Percentiles rank a stretch among this genome's conserved stretches.
phyloP scores from a whole-genome alignment of 2,113 vertebrate species.

The Corapipo altera region DNA sequence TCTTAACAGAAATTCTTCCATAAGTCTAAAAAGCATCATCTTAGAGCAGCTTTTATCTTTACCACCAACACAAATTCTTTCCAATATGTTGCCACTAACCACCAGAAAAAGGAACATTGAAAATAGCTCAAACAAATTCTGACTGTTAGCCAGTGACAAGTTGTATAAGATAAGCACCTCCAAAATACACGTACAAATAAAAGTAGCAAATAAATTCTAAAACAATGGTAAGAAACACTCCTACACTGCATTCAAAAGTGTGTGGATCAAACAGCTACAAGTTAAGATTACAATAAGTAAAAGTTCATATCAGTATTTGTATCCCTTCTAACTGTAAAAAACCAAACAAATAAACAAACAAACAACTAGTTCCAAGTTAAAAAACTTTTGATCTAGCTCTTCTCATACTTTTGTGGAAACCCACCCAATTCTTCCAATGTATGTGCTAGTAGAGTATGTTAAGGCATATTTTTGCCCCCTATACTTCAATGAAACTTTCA shows the following conservation, averaged over 20 bases:
- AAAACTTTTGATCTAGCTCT: background rate
- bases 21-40: background rate
- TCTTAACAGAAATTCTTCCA: background rate
- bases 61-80: background rate
- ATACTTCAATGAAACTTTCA: background rate
- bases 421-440: background rate
- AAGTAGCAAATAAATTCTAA: background rate
- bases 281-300: background rate
- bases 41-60: background rate
- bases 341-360: background rate
- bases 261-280: background rate
- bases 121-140: background rate
- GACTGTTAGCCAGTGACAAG: background rate
- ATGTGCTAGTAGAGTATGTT: background rate
- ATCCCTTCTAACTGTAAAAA: background rate
- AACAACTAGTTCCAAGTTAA: background rate
- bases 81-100: background rate
- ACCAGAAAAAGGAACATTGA: background rate
- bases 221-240: background rate
- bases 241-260: background rate
- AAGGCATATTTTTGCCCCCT: background rate
- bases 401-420: background rate
- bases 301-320: background rate
- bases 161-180: background rate
- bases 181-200: background rate